Evolutionary conservation across 2,113 vertebrate genomes (phyloP).

Genomic region (Aspidoscelis tigris): DNA sequence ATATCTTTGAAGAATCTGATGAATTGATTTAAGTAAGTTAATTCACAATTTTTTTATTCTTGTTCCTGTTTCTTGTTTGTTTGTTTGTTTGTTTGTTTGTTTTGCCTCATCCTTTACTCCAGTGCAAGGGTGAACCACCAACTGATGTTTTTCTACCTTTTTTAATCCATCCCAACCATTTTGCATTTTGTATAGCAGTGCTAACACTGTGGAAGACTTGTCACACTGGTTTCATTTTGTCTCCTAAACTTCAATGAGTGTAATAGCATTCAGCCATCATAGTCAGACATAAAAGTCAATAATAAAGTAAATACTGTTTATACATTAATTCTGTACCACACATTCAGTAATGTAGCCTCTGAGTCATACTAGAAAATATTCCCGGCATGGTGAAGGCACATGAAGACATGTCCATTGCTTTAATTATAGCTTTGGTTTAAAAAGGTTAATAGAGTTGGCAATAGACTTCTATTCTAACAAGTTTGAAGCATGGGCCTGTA

Average conservation of each 20-base stretch:
- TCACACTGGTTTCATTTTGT: conserved; percentile 49
- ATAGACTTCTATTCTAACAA: conserved; percentile 46
- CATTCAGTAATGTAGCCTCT: conserved; percentile 46
- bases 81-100: too few relatives aligned
- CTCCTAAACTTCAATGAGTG: conserved; percentile 46
- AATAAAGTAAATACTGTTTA: conserved; percentile 53
- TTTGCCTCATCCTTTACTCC: too few relatives aligned
- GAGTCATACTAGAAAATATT: conserved; percentile 39
- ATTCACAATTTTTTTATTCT: too few relatives aligned
- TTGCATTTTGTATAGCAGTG: conserved; percentile 27
- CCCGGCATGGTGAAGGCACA: conserved; percentile 16
- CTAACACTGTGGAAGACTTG: conserved; percentile 27
- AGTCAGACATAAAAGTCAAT: conserved; percentile 62
- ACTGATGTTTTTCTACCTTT: conserved; percentile 46
- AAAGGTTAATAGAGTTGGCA: conserved; percentile 46
- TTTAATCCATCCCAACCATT: background rate
- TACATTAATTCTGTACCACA: conserved; percentile 53
- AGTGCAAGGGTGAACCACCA: background rate
- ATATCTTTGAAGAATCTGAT: too few relatives aligned
- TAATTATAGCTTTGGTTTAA: conserved; percentile 55
- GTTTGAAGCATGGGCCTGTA: conserved; percentile 31
- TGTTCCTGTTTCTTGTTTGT: too few relatives aligned
- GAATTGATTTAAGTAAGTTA: too few relatives aligned
- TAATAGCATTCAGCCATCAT: conserved; percentile 47
- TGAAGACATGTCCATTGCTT: conserved; percentile 42